These are phyloP conservation scores for Eumacrocentrus americanus DNA, from an alignment of 2,888 invertebrate genomes.

Conservation along the genomic window DNA sequence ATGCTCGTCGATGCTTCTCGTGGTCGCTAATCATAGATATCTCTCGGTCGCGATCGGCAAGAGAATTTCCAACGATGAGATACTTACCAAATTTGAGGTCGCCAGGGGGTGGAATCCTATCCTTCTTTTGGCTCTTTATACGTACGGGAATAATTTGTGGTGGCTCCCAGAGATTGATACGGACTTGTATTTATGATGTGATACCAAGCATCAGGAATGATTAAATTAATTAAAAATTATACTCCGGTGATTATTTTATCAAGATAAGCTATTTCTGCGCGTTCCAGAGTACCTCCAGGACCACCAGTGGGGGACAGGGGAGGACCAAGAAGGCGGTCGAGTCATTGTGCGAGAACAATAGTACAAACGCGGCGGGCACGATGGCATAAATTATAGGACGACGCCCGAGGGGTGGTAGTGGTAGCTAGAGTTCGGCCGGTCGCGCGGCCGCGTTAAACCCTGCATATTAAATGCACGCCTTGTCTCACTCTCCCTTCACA, in stretches of 20 bases:
- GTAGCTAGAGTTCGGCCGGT: constrained; percentile 26
- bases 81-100: not conserved
- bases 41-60: constrained; percentile 37
- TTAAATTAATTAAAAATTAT: constrained; percentile 3
- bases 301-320: not conserved
- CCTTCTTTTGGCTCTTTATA: no score
- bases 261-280: not conserved
- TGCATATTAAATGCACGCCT: constrained; percentile 50
- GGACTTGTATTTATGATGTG: no score
- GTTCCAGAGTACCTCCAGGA: not conserved
- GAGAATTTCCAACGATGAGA: constrained; percentile 33
- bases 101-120: no score
- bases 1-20: not conserved
- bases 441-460: constrained; percentile 38
- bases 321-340: constrained; percentile 34
- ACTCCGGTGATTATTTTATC: not conserved
- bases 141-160: no score
- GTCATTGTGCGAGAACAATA: constrained; percentile 48
- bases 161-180: no score
- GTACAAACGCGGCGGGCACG: constrained; percentile 44
- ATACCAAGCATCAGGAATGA: not conserved
- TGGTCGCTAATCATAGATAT: constrained; percentile 42
- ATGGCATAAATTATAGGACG: constrained; percentile 51
- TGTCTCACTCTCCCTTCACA: constrained; percentile 20
- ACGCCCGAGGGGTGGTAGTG: constrained; percentile 6